Evolutionary conservation across 2,888 invertebrate genomes (phyloP).

Genomic region (Baronia brevicornis): DNA sequence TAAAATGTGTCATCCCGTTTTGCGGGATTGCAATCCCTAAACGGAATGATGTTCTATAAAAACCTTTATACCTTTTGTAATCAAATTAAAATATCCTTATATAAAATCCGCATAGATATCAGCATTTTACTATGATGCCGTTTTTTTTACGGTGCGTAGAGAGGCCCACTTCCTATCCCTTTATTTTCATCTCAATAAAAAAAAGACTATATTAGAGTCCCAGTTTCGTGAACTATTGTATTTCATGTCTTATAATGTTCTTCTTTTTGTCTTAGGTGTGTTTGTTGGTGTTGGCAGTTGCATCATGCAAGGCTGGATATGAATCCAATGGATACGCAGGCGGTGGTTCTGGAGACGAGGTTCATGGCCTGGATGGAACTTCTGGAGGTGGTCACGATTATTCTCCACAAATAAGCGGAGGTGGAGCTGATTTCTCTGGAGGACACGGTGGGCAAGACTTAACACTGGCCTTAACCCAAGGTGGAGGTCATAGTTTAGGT

Average conservation of each 20-base stretch:
- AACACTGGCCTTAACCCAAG: constrained; percentile 25
- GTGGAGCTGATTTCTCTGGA: constrained; percentile 26
- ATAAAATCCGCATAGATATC: no score
- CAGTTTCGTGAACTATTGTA: no score
- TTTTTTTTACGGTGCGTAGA: no score
- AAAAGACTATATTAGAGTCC: no score
- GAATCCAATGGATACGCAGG: constrained; percentile 33
- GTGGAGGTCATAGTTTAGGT: constrained; percentile 18
- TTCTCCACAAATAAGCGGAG: constrained; percentile 20
- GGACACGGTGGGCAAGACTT: constrained; percentile 31
- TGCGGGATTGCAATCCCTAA: no score
- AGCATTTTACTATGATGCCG: no score
- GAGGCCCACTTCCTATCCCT: no score
- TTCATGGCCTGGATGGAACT: constrained; percentile 26
- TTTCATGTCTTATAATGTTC: not conserved
- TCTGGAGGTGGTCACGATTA: constrained; percentile 26
- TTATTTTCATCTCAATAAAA: no score
- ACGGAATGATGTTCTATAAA: no score
- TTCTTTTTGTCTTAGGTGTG: constrained; percentile 47
- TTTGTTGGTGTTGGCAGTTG: constrained; percentile 58
- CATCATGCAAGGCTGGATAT: constrained; percentile 56
- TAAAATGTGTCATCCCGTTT: no score
- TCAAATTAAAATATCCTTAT: no score
- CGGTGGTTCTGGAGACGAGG: constrained; percentile 8
- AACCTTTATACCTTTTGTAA: no score